Evolutionary conservation across 2,113 vertebrate species (phyloP).

Genomic region (Odontesthes bonariensis): DNA sequence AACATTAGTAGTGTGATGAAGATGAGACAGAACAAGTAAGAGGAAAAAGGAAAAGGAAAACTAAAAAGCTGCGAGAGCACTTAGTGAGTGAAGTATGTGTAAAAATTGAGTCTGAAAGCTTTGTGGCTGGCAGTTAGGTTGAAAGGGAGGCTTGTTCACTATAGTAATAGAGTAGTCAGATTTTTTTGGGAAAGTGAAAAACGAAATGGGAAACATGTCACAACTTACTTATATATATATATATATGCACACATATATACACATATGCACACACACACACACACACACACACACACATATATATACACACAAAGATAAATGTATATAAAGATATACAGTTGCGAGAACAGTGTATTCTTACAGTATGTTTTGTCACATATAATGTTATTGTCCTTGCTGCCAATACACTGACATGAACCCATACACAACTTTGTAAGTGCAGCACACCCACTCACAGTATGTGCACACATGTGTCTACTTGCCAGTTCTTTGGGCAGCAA

Average conservation of each 20-base stretch:
- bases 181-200: constrained; percentile 35
- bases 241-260: no score
- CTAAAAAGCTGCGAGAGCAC: constrained; percentile 64
- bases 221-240: neutral
- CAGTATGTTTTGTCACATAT: neutral
- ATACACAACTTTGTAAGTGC: neutral
- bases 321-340: constrained; percentile 5
- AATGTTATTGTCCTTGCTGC: constrained; percentile 12
- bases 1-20: constrained; percentile 35
- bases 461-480: constrained; percentile 1
- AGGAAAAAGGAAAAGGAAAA: constrained; percentile 55
- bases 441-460: constrained; percentile 6
- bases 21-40: constrained; percentile 45
- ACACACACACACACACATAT: no score
- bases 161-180: constrained; percentile 43
- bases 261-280: no score
- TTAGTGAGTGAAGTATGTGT: constrained; percentile 67
- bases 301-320: neutral
- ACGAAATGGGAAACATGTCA: constrained; percentile 7
- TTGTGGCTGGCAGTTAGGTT: constrained; percentile 51
- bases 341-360: constrained; percentile 17
- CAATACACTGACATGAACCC: constrained; percentile 7
- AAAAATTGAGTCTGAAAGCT: constrained; percentile 72
- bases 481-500: constrained; percentile 13
- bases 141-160: constrained; percentile 43